These are phyloP conservation scores for Phaetusa simplex DNA, from an alignment of 2,113 vertebrate species.

Conservation along the genomic window DNA sequence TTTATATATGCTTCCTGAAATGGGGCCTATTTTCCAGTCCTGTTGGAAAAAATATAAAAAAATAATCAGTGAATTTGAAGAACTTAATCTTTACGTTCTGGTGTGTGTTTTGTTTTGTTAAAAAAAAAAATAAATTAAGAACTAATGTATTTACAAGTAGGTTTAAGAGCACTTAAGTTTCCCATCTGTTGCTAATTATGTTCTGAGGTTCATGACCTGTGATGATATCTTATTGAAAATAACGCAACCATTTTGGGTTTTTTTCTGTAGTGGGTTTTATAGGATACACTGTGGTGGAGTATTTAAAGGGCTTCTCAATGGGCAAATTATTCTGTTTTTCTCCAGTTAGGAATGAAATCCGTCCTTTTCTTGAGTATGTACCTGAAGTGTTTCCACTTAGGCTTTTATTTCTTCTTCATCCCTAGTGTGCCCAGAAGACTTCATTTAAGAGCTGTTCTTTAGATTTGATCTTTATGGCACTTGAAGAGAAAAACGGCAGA, in stretches of 20 bases:
- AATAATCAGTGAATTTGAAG: neutral
- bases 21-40: neutral
- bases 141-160: neutral
- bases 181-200: neutral
- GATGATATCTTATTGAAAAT: neutral
- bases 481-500: neutral
- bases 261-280: neutral
- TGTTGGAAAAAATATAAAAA: neutral
- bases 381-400: neutral
- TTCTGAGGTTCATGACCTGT: neutral
- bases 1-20: neutral
- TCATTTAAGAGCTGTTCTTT: neutral
- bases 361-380: neutral
- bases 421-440: neutral
- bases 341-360: neutral
- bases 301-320: neutral
- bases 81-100: neutral
- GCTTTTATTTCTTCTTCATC: neutral
- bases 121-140: neutral
- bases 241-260: neutral
- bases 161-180: neutral
- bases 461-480: neutral
- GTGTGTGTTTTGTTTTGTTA: neutral
- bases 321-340: neutral
- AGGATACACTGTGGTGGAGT: neutral